These are phyloP conservation scores for Megaceryle torquata DNA, from an alignment of 2,113 vertebrate species.

Conservation along the genomic window DNA sequence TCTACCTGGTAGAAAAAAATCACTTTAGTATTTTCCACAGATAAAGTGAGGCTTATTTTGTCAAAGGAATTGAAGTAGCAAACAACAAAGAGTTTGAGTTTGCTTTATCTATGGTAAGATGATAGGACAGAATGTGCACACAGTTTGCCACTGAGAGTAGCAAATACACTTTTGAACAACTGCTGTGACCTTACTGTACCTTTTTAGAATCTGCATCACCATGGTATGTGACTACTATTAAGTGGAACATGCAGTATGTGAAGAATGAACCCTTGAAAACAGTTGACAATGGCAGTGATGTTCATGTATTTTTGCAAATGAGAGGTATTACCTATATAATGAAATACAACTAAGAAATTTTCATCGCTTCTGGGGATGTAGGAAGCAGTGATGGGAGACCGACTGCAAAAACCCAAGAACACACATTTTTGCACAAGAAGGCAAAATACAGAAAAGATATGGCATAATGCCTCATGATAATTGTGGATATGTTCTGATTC, in stretches of 20 bases:
- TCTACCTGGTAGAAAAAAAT: background rate
- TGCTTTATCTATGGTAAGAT: background rate
- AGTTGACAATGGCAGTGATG: background rate
- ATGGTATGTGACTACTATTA: background rate
- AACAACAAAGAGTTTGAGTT: background rate
- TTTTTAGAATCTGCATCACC: background rate
- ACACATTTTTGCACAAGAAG: background rate
- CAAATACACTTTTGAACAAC: background rate
- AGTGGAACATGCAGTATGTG: background rate
- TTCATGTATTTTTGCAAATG: background rate
- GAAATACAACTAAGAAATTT: background rate
- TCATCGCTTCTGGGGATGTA: background rate
- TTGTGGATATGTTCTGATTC: background rate
- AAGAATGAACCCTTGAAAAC: background rate
- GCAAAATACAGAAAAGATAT: background rate
- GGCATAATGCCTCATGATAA: background rate
- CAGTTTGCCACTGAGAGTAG: background rate
- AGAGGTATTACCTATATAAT: background rate
- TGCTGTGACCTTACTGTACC: background rate
- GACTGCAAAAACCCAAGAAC: background rate
- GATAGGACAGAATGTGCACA: background rate
- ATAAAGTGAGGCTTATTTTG: background rate
- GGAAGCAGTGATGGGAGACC: background rate
- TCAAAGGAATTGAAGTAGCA: background rate
- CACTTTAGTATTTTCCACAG: background rate